Base-by-base conservation (phyloP, 2,113 vertebrate species). In the Silurus asotus region DNA sequence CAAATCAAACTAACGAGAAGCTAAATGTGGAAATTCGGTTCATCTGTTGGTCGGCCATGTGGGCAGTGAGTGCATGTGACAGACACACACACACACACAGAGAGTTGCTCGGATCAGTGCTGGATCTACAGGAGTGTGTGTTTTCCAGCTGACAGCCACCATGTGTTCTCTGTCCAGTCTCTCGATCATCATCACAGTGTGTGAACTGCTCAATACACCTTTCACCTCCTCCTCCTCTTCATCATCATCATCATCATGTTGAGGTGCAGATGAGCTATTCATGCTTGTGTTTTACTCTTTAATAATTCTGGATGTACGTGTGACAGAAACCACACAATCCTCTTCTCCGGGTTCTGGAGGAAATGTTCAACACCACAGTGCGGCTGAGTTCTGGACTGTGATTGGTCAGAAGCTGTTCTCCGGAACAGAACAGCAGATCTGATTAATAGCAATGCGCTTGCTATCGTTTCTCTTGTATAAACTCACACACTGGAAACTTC, bases 1-100 rank as follows among this genome's bases (percentile, higher is more conserved):
- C 67, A 74, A 58, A 72, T 86, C 78, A 74, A 14, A 65, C 77
- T 74, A 77, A 72, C 17, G n/a, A 86, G 78, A 51, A 58, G 67
- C 65, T 86, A 61, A 81, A 59, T 81, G 84, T 72, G 65, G 20
- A 48, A 74, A 53, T 62, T 61, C 13, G 19, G 45, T 51, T 67
- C 23, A 7, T 49, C 74, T 77, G 84, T 67, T 53, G 78, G 69
- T 62, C 17, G 4, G 65, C 28, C 62, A 23, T 48, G 55, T 64
- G 48, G 72, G 58, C 58, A 49, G 19, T 15, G 65, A 9, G 59
- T 17, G 58, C 8, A 17, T 62, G 83, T 83, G 82, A 49, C 72
- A 17, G 15, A 72, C 69, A 72, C n/a, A 13, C 7, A 56, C 25
- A 67, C 75, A 78, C 75, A 77, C 51, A 58, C 76, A 78, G n/a